These are phyloP conservation scores for Huso huso DNA, from an alignment of 2,797 vertebrate genomes.

Conservation along the genomic window DNA sequence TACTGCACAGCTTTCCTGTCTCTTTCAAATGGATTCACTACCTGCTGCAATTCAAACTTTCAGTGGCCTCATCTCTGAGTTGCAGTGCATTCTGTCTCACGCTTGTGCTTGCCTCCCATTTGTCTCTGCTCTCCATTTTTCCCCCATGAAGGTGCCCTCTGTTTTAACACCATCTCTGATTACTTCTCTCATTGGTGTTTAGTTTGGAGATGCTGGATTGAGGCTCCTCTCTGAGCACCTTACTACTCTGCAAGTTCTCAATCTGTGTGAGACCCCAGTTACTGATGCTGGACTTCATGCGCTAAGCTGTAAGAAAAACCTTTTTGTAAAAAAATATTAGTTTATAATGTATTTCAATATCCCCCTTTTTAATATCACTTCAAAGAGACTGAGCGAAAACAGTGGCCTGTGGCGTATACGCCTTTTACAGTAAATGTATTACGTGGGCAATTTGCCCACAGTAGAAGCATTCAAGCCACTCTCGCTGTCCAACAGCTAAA, in stretches of 20 bases:
- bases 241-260: slow-evolving; percentile 93
- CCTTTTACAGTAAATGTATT: no score
- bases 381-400: no score
- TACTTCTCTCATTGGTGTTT: slow-evolving; percentile 5
- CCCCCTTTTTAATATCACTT: no score
- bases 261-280: slow-evolving; percentile 95
- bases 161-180: background rate
- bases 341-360: background rate
- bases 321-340: background rate
- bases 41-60: no score
- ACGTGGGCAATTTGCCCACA: no score
- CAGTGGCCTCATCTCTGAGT: no score
- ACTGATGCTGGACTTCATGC: slow-evolving; percentile 90
- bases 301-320: slow-evolving; percentile 84
- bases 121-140: no score
- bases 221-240: slow-evolving; percentile 93
- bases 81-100: background rate
- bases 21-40: background rate
- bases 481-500: no score
- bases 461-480: no score
- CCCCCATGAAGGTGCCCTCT: no score
- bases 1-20: background rate
- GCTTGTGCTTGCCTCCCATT: background rate
- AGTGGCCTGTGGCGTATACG: no score
- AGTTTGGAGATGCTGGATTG: slow-evolving; percentile 93